Evolutionary conservation across 2,113 vertebrate genomes (phyloP).

Genomic region (Plestiodon gilberti): DNA sequence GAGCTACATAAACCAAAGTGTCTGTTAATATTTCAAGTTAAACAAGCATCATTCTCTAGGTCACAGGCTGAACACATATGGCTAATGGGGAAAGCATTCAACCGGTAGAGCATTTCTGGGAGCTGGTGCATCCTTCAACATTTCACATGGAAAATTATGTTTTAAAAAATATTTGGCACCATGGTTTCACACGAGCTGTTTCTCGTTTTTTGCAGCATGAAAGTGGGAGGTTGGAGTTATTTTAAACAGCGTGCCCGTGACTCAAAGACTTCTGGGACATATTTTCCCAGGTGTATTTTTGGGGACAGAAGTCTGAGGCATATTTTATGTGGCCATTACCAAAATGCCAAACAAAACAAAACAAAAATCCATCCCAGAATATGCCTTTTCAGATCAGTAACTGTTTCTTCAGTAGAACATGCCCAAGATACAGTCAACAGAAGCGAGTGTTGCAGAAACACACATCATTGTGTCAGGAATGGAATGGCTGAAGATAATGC

Average conservation of each 20-base stretch:
- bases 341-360: no score
- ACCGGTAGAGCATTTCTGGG: no score
- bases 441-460: background rate
- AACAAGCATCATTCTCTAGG: no score
- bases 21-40: no score
- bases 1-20: no score
- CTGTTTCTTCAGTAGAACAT: background rate
- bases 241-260: background rate
- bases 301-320: background rate
- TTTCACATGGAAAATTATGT: background rate
- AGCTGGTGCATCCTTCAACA: no score
- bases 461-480: background rate
- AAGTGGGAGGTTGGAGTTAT: background rate
- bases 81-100: no score
- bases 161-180: background rate
- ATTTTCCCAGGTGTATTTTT: no score
- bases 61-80: no score
- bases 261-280: no score
- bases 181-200: background rate
- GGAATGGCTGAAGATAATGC: background rate
- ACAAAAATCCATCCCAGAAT: background rate
- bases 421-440: background rate
- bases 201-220: background rate
- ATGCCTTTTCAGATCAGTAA: background rate
- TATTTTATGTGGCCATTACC: background rate